phyloP scores from a whole-genome alignment of 1,140 invertebrate genomes.

The Psilanteris sp. region DNA sequence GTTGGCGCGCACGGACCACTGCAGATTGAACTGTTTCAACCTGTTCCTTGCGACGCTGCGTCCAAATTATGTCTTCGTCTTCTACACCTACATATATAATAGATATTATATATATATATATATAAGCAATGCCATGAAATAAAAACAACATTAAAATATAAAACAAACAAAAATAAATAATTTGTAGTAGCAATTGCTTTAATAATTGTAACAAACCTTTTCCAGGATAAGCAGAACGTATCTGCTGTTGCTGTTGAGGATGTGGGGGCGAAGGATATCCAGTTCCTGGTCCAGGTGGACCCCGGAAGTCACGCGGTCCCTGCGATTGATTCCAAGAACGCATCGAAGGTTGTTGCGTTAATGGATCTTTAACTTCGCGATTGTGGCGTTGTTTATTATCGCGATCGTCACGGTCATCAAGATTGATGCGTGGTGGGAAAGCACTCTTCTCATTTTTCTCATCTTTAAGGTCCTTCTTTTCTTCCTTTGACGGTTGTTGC shows the following conservation, averaged over 20 bases:
- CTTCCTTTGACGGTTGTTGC: slow-evolving; percentile 66
- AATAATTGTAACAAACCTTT: slow-evolving; percentile 69
- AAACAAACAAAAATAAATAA: too few species aligned
- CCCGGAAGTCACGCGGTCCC: slow-evolving; percentile 72
- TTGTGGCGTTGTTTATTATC: slow-evolving; percentile 68
- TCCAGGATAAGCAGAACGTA: slow-evolving; percentile 69
- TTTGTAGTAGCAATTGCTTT: neutral
- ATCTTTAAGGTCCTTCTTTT: slow-evolving; percentile 66
- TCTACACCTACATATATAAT: slow-evolving; percentile 82
- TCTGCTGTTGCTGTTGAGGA: slow-evolving; percentile 45
- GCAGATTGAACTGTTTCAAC: slow-evolving; percentile 85
- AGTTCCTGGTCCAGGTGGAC: slow-evolving; percentile 61
- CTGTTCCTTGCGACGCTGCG: slow-evolving; percentile 84
- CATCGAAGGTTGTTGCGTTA: slow-evolving; percentile 60
- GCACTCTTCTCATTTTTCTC: slow-evolving; percentile 45
- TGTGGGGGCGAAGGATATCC: slow-evolving; percentile 58
- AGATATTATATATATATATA: neutral
- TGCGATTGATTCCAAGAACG: slow-evolving; percentile 72
- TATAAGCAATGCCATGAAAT: neutral
- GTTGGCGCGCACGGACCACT: slow-evolving; percentile 87
- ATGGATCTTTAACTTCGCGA: slow-evolving; percentile 67
- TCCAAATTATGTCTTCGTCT: slow-evolving; percentile 88
- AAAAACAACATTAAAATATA: too few species aligned
- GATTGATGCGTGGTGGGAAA: slow-evolving; percentile 2
- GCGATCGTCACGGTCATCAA: slow-evolving; percentile 27